Evolutionary conservation across 2,113 vertebrate species (phyloP).

Genomic region (Montifringilla adamsi): DNA sequence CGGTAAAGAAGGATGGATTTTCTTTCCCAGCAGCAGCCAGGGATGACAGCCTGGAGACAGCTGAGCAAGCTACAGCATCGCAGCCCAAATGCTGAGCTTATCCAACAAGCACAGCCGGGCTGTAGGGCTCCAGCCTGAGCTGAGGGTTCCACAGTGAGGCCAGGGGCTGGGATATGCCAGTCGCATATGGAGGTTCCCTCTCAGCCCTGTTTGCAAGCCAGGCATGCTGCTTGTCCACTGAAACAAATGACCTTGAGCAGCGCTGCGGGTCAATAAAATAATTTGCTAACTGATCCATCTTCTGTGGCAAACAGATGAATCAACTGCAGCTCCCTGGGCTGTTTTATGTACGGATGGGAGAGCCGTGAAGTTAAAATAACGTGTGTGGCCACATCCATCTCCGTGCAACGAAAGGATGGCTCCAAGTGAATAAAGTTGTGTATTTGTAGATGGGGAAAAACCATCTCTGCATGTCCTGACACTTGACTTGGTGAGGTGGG

Average conservation of each 20-base stretch:
- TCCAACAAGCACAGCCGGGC: neutral
- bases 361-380: slow-evolving; percentile 25
- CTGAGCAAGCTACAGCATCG: neutral
- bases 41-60: slow-evolving; percentile 1
- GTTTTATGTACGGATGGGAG: slow-evolving; percentile 53
- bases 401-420: neutral
- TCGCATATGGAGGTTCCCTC: neutral
- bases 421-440: neutral
- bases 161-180: neutral
- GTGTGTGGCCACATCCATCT: neutral
- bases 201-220: slow-evolving; percentile 7
- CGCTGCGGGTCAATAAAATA: slow-evolving; percentile 50
- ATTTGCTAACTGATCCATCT: slow-evolving; percentile 56
- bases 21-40: neutral
- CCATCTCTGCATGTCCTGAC: neutral
- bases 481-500: neutral
- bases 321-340: slow-evolving; percentile 11
- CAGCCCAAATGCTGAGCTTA: neutral
- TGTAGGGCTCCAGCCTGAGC: neutral
- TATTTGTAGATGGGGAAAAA: neutral
- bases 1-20: neutral
- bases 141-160: neutral
- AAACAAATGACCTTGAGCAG: slow-evolving; percentile 56
- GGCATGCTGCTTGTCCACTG: slow-evolving; percentile 22
- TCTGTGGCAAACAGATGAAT: slow-evolving; percentile 39